Percentiles rank a stretch among this genome's conserved stretches.
phyloP scores from a whole-genome alignment of 2,797 vertebrate genomes.

The Oryzias dopingdopingensis region DNA sequence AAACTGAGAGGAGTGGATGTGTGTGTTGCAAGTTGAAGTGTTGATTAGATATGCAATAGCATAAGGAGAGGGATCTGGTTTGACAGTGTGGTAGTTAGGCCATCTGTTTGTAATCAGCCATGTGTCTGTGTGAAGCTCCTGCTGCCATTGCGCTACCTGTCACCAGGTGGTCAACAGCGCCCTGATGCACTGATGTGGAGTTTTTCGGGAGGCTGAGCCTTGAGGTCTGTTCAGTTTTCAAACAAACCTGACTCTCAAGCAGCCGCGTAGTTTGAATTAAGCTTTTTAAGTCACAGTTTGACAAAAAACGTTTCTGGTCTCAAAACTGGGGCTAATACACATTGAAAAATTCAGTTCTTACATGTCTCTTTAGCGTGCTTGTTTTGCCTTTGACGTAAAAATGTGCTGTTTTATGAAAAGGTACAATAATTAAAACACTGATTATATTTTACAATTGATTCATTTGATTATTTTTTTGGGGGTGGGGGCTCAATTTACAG shows the following conservation, averaged over 20 bases:
- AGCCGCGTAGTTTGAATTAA: conserved; percentile 14
- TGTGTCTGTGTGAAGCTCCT: conserved; percentile 27
- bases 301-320: neutral
- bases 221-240: conserved; percentile 11
- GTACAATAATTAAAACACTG: too few species aligned
- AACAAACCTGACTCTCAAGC: conserved; percentile 23
- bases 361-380: neutral
- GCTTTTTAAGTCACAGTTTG: neutral
- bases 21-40: conserved; percentile 40
- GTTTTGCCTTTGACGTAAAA: neutral
- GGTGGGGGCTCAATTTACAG: too few species aligned
- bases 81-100: conserved; percentile 77
- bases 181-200: conserved; percentile 43
- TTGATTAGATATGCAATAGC: conserved; percentile 66
- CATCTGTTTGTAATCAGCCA: conserved; percentile 81
- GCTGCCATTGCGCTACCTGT: conserved; percentile 56
- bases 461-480: too few species aligned
- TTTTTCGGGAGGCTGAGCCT: conserved; percentile 24
- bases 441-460: too few species aligned
- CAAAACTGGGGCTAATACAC: too few species aligned
- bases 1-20: conserved; percentile 21
- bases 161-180: conserved; percentile 67
- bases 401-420: too few species aligned
- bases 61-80: conserved; percentile 72
- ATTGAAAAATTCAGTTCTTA: too few species aligned